Evolutionary conservation across 1,140 invertebrate species (phyloP).

Genomic region (Zaprionus davidi): DNA sequence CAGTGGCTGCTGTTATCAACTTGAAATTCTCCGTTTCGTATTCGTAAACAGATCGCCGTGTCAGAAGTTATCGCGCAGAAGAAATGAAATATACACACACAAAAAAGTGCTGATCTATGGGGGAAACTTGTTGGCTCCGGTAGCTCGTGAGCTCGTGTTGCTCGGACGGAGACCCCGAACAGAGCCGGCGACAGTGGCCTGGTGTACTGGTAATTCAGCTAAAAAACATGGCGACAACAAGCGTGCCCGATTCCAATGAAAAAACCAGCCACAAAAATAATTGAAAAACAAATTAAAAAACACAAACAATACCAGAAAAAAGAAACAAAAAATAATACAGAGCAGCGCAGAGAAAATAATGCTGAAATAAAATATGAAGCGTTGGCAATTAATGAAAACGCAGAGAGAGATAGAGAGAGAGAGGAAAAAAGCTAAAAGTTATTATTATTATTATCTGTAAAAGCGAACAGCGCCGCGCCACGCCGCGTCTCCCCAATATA

Average conservation of each 20-base stretch:
- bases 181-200: slow-evolving; percentile 27
- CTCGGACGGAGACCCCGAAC: neutral
- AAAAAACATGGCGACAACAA: slow-evolving; percentile 77
- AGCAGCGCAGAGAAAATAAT: slow-evolving; percentile 51
- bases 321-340: slow-evolving; percentile 49
- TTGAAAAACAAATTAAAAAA: slow-evolving; percentile 80
- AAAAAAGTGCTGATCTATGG: slow-evolving; percentile 27
- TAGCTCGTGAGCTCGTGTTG: slow-evolving; percentile 25
- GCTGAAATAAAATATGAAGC: slow-evolving; percentile 80
- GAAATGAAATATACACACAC: slow-evolving; percentile 39
- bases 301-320: slow-evolving; percentile 27
- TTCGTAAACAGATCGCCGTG: slow-evolving; percentile 39
- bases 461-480: slow-evolving; percentile 26
- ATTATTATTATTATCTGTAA: slow-evolving; percentile 52
- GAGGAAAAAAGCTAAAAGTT: slow-evolving; percentile 30
- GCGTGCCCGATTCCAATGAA: slow-evolving; percentile 75
- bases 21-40: neutral
- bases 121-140: slow-evolving; percentile 35
- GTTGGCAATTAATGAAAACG: slow-evolving; percentile 76
- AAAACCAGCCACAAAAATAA: slow-evolving; percentile 73
- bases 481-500: slow-evolving; percentile 20
- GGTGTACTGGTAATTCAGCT: slow-evolving; percentile 55
- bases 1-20: slow-evolving; percentile 44
- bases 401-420: slow-evolving; percentile 26
- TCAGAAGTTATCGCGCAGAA: slow-evolving; percentile 63